phyloP scores from a whole-genome alignment of 2,113 vertebrate genomes.

The Tupaia tana region DNA sequence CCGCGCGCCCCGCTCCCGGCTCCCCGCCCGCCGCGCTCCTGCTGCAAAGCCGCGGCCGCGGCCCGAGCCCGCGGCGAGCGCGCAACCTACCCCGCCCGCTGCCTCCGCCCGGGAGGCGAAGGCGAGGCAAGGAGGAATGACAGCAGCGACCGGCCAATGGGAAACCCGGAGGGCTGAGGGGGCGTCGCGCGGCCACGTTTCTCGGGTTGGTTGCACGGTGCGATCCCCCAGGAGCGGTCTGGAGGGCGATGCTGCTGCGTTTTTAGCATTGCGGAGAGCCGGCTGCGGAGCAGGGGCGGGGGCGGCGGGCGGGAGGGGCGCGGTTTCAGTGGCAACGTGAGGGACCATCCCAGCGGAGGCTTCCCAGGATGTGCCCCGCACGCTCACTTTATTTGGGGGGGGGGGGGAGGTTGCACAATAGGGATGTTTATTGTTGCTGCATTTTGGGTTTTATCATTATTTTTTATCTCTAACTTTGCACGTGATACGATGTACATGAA shows the following conservation, averaged over 20 bases:
- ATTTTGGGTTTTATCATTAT: background rate
- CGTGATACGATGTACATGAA: background rate
- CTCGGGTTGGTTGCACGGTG: constrained; percentile 83
- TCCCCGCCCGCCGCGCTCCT: background rate
- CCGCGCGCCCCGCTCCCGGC: constrained; percentile 1
- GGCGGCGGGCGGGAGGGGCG: background rate
- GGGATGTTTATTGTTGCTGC: background rate
- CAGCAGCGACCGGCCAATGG: constrained; percentile 67
- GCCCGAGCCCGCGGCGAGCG: constrained; percentile 68
- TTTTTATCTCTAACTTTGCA: constrained; percentile 8
- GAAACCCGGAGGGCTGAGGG: constrained; percentile 48
- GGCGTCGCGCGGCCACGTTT: constrained; percentile 30
- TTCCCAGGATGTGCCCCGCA: background rate
- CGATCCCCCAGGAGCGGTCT: constrained; percentile 69
- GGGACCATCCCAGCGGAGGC: background rate
- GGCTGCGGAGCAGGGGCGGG: background rate
- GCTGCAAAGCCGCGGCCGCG: constrained; percentile 67
- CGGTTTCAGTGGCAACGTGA: too few species aligned
- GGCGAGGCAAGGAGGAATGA: constrained; percentile 70
- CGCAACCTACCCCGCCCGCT: constrained; percentile 81
- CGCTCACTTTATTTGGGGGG: background rate
- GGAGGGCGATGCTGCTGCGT: constrained; percentile 53
- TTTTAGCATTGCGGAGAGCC: constrained; percentile 17
- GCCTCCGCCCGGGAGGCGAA: constrained; percentile 54
- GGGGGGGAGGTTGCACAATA: background rate